Evolutionary conservation across 2,113 vertebrate genomes (phyloP).

Genomic region (Notothenia rossii): DNA sequence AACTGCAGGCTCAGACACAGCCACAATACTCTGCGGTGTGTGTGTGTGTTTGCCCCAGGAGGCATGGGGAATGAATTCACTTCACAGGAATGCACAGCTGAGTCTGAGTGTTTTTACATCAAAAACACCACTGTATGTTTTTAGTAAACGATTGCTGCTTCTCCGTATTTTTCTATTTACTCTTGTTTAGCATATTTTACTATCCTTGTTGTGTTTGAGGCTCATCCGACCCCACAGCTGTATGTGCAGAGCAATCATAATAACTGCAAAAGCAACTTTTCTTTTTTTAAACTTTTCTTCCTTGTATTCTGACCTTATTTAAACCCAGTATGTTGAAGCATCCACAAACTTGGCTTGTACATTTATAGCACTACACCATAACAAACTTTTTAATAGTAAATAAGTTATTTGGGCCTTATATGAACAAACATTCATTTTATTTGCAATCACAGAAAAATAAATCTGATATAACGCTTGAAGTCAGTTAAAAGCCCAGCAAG

Average conservation of each 20-base stretch:
- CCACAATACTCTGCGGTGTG: conserved; percentile 47
- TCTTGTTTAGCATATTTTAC: neutral
- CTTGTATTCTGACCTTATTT: neutral
- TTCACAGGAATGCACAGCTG: conserved; percentile 83
- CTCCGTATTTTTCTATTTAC: neutral
- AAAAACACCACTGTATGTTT: conserved; percentile 63
- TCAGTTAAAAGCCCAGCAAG: no score
- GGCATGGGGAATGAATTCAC: conserved; percentile 78
- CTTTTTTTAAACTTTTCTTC: neutral
- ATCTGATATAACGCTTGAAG: no score
- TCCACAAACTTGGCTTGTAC: neutral
- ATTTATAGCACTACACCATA: neutral
- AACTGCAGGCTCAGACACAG: conserved; percentile 71
- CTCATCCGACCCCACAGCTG: neutral
- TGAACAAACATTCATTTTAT: no score
- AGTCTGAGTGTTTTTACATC: conserved; percentile 67
- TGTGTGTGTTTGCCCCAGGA: conserved; percentile 57
- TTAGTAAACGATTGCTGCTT: conserved; percentile 32
- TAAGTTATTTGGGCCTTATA: no score
- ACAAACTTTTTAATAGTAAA: neutral
- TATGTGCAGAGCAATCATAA: neutral
- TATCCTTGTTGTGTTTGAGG: neutral
- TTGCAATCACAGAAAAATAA: no score
- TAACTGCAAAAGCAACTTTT: neutral
- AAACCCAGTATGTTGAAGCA: neutral